These are phyloP conservation scores for Drosophila persimilis DNA, from an alignment of 1,140 invertebrate species.

Conservation along the genomic window DNA sequence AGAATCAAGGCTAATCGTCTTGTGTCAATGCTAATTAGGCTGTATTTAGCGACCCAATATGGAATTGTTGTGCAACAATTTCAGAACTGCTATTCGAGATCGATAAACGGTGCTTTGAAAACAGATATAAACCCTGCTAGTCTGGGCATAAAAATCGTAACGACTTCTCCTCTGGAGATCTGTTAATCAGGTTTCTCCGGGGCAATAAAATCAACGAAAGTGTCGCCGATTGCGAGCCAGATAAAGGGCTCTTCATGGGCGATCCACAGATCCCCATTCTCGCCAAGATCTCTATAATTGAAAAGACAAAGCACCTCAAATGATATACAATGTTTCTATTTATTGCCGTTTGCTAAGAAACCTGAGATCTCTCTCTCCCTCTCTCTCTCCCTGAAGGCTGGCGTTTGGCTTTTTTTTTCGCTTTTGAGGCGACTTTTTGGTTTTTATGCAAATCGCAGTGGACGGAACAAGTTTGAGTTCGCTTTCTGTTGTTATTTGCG, in stretches of 20 bases:
- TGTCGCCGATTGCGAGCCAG: conserved; percentile 1
- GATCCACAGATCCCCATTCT: neutral
- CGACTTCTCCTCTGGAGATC: neutral
- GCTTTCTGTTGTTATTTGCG: conserved; percentile 22
- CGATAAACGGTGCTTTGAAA: conserved; percentile 26
- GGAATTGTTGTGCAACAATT: conserved; percentile 11
- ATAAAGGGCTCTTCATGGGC: conserved; percentile 18
- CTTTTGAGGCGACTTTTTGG: conserved; percentile 16
- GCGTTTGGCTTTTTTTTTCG: neutral
- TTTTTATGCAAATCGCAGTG: conserved; percentile 36
- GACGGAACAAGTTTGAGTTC: conserved; percentile 45
- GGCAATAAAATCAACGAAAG: conserved; percentile 17
- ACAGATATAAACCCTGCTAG: neutral
- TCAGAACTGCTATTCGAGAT: conserved; percentile 9
- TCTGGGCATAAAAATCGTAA: conserved; percentile 3
- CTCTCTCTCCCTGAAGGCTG: neutral
- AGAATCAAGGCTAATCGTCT: conserved; percentile 11
- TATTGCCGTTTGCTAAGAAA: conserved; percentile 44
- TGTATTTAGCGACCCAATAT: neutral
- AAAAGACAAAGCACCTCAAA: conserved; percentile 34
- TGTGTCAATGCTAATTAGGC: conserved; percentile 24
- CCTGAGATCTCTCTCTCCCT: neutral
- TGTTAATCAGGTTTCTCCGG: conserved; percentile 26
- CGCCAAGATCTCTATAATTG: conserved; percentile 34
- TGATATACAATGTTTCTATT: conserved; percentile 31